Base-by-base conservation (phyloP, 92 coral and sea anemone species). In the Umimayanthus chanpuru region DNA sequence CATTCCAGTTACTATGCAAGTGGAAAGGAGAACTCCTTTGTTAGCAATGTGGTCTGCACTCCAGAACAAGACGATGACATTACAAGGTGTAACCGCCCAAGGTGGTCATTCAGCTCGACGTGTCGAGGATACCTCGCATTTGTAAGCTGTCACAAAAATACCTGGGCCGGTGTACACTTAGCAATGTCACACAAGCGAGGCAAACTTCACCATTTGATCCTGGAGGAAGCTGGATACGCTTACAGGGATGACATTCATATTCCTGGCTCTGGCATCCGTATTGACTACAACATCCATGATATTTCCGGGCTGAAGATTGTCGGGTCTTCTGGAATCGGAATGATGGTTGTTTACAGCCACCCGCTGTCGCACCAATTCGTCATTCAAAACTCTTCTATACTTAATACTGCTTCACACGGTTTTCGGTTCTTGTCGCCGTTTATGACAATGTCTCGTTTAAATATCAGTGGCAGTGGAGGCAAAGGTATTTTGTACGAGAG, bases 111-210 rank as follows among this genome's bases (percentile, higher is more conserved):
- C 80, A 80, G 85, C 15, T 65, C 58, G 41, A 47, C 61, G 0
- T 92, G 95, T 40, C 2, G 16, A 32, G 86, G 82, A 41, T 77
- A 89, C 44, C 56, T 76, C 18, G 76, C 82, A 56, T 56, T 73
- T 9, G 67, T 92, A 9, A 30, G 47, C 44, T 53, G 58, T 16
- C 58, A 12, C 58, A 53, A 18, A 53, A 11, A 53, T 3, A 2
- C 2, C 58, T 53, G 95, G 95, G 84, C 88, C 0, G 95, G 95
- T 4, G 12, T 92, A 25, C 95, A 92, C 12, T 66, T 92, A 23
- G 91, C 93, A 10, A 64, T 92, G 86, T 47, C 92, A 15, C 61
- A 92, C 68, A 76, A 78, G 23, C 71, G 83, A 56, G 90, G 93
- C n/a, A 21, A 29, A 70, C 26, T 92, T 15, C 90, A 83, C 50